Conservation (phyloP, 2,797 vertebrate genomes). For the Gephyroberyx darwinii region DNA sequence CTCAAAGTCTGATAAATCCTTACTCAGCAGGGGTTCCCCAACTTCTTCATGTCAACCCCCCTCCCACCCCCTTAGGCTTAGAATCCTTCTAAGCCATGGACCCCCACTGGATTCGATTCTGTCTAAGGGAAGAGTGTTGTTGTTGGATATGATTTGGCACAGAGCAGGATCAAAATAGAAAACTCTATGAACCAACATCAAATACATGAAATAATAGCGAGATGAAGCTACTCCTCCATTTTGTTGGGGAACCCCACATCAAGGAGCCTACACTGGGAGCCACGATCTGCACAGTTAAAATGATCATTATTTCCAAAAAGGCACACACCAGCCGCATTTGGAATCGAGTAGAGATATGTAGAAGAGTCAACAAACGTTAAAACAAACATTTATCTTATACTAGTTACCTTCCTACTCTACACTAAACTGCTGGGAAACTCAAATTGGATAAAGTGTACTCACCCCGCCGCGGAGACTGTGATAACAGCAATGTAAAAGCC, state of each 20-base stretch:
- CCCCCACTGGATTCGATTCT: too few species aligned
- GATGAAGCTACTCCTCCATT: background rate
- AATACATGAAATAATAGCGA: background rate
- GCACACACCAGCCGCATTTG: background rate
- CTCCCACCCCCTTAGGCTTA: too few species aligned
- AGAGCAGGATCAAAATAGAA: background rate
- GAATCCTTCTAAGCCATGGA: background rate
- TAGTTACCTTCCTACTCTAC: background rate
- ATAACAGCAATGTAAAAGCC: background rate
- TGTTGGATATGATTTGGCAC: too few species aligned
- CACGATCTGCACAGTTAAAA: too few species aligned
- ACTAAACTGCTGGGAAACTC: background rate
- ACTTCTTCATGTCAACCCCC: conserved; percentile 3
- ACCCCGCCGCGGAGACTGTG: conserved; percentile 32
- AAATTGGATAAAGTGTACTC: conserved; percentile 46
- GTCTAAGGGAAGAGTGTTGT: too few species aligned
- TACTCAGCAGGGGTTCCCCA: background rate
- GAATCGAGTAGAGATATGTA: background rate
- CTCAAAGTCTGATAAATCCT: conserved; percentile 2
- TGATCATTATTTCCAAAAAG: background rate
- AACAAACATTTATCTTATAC: background rate
- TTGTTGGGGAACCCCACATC: background rate
- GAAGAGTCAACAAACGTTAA: background rate
- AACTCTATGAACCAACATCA: background rate
- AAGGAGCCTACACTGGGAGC: background rate